Conservation (phyloP, 2,797 vertebrate genomes). For the Sorex maritimensis region DNA sequence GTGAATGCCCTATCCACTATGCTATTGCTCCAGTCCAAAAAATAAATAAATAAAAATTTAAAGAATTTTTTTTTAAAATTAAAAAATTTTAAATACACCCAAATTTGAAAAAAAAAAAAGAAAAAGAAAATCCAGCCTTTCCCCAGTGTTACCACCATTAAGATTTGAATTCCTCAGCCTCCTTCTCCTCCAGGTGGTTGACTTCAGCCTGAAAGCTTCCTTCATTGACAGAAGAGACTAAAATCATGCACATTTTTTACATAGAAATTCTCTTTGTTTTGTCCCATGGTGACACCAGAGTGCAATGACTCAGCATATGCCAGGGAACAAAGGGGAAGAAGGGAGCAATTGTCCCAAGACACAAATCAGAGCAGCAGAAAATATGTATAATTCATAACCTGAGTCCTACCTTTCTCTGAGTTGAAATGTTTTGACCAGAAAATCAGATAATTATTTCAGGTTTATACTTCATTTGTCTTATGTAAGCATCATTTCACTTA, state of each 20-base stretch:
- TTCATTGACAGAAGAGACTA: neutral
- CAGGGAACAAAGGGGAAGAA: conserved; percentile 31
- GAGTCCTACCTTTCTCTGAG: conserved; percentile 36
- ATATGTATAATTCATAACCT: conserved; percentile 61
- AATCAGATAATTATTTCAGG: conserved; percentile 77
- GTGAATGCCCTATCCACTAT: too few relatives aligned
- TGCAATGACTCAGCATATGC: conserved; percentile 48
- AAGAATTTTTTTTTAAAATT: too few relatives aligned
- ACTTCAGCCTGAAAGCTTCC: neutral
- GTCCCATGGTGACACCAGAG: conserved; percentile 43
- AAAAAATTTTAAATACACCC: too few relatives aligned
- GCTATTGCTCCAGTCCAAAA: too few relatives aligned
- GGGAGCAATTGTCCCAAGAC: conserved; percentile 69
- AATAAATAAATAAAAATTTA: too few relatives aligned
- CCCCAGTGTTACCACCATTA: neutral
- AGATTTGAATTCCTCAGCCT: neutral
- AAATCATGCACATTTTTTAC: neutral
- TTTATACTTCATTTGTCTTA: conserved; percentile 79
- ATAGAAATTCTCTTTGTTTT: conserved; percentile 59
- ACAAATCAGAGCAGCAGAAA: conserved; percentile 69
- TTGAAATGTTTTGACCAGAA: conserved; percentile 83
- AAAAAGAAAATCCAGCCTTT: neutral
- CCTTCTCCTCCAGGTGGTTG: conserved; percentile 2
- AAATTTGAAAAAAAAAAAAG: too few relatives aligned
- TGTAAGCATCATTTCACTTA: conserved; percentile 73